These are phyloP conservation scores for Falco biarmicus DNA, from an alignment of 2,797 vertebrate genomes.

Conservation along the genomic window DNA sequence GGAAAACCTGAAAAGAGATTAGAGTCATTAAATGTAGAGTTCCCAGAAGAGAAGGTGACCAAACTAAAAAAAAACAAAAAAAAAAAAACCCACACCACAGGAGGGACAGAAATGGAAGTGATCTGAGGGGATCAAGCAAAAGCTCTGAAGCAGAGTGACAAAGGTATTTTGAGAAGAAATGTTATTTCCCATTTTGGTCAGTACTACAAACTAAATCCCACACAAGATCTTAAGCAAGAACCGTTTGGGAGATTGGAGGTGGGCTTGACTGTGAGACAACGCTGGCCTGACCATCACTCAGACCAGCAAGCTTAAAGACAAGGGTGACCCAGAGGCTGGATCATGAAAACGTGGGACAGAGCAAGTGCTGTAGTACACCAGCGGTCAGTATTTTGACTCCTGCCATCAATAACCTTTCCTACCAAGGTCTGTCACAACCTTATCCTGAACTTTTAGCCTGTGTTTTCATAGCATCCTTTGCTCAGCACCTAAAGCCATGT, in stretches of 20 bases:
- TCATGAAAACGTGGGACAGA: accelerated
- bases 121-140: not conserved
- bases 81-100: too few species aligned
- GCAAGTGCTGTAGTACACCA: not conserved
- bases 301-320: not conserved
- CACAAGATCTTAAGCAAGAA: not conserved
- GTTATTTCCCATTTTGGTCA: not conserved
- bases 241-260: not conserved
- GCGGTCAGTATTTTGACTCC: accelerated
- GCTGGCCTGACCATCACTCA: not conserved
- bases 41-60: not conserved
- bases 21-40: not conserved
- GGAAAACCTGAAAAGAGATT: not conserved
- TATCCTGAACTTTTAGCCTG: accelerated
- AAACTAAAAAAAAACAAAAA: not conserved
- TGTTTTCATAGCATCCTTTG: not conserved
- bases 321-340: not conserved
- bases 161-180: not conserved
- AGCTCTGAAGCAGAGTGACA: not conserved
- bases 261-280: not conserved
- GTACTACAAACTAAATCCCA: not conserved
- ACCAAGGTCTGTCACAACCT: not conserved
- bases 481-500: not conserved
- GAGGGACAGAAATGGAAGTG: not conserved
- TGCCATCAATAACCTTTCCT: not conserved